A percentile compares a stretch with the other conserved stretches of the same genome.
These are phyloP conservation scores for Craterocephalus amniculus DNA, from an alignment of 2,797 vertebrate species.

Conservation along the genomic window DNA sequence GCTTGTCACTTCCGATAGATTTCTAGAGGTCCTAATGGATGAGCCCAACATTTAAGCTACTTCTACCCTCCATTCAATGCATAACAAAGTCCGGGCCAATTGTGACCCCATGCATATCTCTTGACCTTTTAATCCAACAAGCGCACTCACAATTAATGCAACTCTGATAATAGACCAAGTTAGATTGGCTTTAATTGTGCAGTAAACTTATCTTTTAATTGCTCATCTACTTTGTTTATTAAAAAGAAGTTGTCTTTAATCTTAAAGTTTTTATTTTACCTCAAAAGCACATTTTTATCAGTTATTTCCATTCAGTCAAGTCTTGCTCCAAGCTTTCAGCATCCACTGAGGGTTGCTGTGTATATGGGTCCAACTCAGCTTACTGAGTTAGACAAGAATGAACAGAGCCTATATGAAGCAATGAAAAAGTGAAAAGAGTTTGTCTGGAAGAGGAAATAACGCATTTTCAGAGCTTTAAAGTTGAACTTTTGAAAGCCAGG, in stretches of 20 bases:
- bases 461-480: slow-evolving; percentile 29
- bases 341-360: not conserved
- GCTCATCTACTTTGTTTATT: slow-evolving; percentile 46
- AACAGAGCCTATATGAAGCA: not conserved
- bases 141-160: slow-evolving; percentile 70
- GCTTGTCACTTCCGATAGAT: slow-evolving; percentile 81
- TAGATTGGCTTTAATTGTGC: slow-evolving; percentile 55
- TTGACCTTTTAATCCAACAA: slow-evolving; percentile 73
- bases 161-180: slow-evolving; percentile 67
- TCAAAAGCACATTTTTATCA: slow-evolving; percentile 16
- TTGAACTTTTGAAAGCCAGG: slow-evolving; percentile 49
- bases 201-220: slow-evolving; percentile 81
- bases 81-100: slow-evolving; percentile 28
- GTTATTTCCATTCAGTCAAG: slow-evolving; percentile 6
- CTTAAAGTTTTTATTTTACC: slow-evolving; percentile 35
- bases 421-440: slow-evolving; percentile 24
- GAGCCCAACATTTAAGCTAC: slow-evolving; percentile 25
- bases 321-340: not conserved
- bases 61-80: slow-evolving; percentile 22
- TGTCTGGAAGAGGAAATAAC: slow-evolving; percentile 25
- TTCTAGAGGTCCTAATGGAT: slow-evolving; percentile 48
- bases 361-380: not conserved
- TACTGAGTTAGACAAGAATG: not conserved
- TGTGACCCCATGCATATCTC: slow-evolving; percentile 65
- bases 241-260: slow-evolving; percentile 38